Conservation (phyloP, 1,140 invertebrate species). For the Teleopsis dalmanni region DNA sequence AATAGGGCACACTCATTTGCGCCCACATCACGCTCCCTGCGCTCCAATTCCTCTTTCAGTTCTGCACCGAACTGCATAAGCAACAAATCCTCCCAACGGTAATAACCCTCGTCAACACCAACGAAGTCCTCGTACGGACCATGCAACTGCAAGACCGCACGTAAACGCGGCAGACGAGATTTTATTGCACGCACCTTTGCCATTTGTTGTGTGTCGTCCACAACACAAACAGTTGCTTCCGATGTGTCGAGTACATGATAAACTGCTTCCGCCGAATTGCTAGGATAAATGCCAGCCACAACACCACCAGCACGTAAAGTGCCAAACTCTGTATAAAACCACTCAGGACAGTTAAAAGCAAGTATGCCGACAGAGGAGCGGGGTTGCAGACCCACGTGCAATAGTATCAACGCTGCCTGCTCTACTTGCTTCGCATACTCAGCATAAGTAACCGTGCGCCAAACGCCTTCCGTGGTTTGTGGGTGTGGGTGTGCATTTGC, state of each 20-base stretch:
- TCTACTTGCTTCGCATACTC: slow-evolving; percentile 66
- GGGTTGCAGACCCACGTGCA: slow-evolving; percentile 74
- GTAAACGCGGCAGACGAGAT: slow-evolving; percentile 62
- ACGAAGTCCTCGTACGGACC: slow-evolving; percentile 48
- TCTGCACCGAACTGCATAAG: slow-evolving; percentile 56
- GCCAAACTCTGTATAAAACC: slow-evolving; percentile 79
- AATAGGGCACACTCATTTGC: slow-evolving; percentile 84
- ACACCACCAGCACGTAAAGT: slow-evolving; percentile 86
- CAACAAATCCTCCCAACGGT: slow-evolving; percentile 72
- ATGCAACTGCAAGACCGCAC: slow-evolving; percentile 78
- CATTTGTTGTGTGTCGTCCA: slow-evolving; percentile 80
- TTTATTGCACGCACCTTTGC: slow-evolving; percentile 71
- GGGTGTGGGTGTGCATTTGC: slow-evolving; percentile 20
- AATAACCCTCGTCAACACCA: slow-evolving; percentile 25
- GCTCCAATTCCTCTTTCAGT: slow-evolving; percentile 17
- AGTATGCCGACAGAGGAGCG: slow-evolving; percentile 76
- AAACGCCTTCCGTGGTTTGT: slow-evolving; percentile 18
- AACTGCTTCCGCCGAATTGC: slow-evolving; percentile 79
- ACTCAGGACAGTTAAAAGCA: slow-evolving; percentile 86
- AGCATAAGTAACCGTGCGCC: slow-evolving; percentile 63
- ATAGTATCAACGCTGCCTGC: slow-evolving; percentile 72
- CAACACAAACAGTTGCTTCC: slow-evolving; percentile 74
- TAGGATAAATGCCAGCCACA: slow-evolving; percentile 84
- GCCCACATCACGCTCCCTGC: slow-evolving; percentile 57
- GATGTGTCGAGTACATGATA: slow-evolving; percentile 65